Percentiles rank a stretch among this genome's conserved stretches.
phyloP scores from a whole-genome alignment of 2,888 invertebrate genomes.

The Epinotia brunnichana region DNA sequence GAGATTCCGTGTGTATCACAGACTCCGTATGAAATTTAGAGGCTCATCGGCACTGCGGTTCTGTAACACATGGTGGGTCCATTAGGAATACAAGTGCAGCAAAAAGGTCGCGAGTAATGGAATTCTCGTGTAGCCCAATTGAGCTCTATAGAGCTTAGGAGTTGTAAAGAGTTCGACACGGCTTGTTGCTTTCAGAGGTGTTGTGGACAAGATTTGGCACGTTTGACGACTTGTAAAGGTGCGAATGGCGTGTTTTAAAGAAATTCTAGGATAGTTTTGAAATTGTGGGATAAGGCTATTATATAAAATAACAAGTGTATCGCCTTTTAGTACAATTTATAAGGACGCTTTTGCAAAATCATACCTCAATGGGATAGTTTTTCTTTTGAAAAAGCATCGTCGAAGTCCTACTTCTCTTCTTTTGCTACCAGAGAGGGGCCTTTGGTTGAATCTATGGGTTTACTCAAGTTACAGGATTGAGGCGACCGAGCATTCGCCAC shows the following conservation, averaged over 20 bases:
- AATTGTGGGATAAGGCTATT: no score
- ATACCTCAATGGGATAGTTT: no score
- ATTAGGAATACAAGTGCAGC: constrained; percentile 61
- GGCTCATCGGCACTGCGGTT: constrained; percentile 43
- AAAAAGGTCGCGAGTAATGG: constrained; percentile 65
- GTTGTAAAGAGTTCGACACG: constrained; percentile 19
- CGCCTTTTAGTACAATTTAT: no score
- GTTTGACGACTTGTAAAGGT: constrained; percentile 2
- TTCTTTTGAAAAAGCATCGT: no score
- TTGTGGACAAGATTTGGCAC: constrained; percentile 3
- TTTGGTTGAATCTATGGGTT: no score
- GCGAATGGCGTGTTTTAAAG: neutral
- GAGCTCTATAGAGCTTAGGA: constrained; percentile 30
- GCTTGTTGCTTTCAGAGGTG: constrained; percentile 4
- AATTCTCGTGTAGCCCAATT: constrained; percentile 60
- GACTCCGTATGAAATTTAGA: constrained; percentile 43
- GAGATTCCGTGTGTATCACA: constrained; percentile 17
- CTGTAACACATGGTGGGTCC: constrained; percentile 50
- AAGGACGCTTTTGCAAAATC: no score
- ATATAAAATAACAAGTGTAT: no score
- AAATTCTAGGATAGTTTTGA: neutral
- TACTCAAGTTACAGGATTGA: no score
- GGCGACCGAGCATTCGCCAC: no score
- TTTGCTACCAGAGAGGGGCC: no score
- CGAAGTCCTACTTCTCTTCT: no score